Conservation (phyloP, 2,113 vertebrate species). For the Dunckerocampus dactyliophorus region DNA sequence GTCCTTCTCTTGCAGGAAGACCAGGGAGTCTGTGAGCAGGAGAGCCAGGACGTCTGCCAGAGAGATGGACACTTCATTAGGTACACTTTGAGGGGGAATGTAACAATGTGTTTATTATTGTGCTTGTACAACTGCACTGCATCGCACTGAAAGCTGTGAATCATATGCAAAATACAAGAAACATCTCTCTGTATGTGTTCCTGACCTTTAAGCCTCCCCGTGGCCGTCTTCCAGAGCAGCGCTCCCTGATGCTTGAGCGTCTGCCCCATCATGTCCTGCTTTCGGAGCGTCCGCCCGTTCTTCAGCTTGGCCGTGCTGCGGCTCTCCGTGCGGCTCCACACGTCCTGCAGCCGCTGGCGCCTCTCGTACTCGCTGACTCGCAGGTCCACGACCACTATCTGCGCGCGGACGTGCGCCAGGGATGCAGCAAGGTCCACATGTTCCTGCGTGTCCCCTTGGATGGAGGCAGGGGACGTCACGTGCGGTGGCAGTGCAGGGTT, state of each 20-base stretch:
- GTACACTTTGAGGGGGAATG: too few relatives aligned
- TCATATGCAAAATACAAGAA: neutral
- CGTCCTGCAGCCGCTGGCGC: conserved; percentile 83
- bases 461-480: neutral
- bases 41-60: conserved; percentile 82
- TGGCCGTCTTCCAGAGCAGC: conserved; percentile 95
- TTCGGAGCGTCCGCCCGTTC: conserved; percentile 84
- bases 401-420: conserved; percentile 81
- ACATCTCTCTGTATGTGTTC: neutral
- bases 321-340: conserved; percentile 87
- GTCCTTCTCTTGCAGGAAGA: conserved; percentile 94
- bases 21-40: conserved; percentile 82
- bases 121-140: too few relatives aligned
- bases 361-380: conserved; percentile 87
- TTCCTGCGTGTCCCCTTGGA: conserved; percentile 83
- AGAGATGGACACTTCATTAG: conserved; percentile 7
- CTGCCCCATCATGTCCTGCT: conserved; percentile 82
- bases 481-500: neutral
- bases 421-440: conserved; percentile 80
- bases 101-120: too few relatives aligned
- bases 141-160: too few relatives aligned
- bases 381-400: conserved; percentile 85
- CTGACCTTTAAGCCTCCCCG: conserved; percentile 92
- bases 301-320: conserved; percentile 88
- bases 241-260: conserved; percentile 81